A percentile compares a stretch with the other conserved stretches of the same genome.
These are phyloP conservation scores for Desmophyllum pertusum DNA, from an alignment of 92 coral and sea anemone genomes.

Conservation along the genomic window DNA sequence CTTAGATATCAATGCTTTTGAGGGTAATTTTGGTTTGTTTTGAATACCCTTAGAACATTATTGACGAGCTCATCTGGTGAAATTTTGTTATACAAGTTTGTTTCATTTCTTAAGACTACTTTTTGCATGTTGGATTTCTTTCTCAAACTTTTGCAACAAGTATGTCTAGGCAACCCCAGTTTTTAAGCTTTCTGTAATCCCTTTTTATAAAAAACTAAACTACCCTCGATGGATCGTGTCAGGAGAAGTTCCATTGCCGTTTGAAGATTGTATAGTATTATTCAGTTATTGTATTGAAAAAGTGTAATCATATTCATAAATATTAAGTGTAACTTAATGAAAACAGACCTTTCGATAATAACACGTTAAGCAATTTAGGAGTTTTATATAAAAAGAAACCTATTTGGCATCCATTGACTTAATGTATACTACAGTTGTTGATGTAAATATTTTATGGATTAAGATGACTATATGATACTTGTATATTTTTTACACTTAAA, in stretches of 20 bases:
- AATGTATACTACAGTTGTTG: constrained; percentile 45
- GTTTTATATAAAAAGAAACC: constrained; percentile 40
- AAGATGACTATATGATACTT: constrained; percentile 55
- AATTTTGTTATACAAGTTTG: not conserved
- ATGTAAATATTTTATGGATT: constrained; percentile 57
- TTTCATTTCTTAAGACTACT: not conserved
- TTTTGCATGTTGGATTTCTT: constrained; percentile 29
- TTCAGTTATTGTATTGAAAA: constrained; percentile 16
- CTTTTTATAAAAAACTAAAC: not conserved
- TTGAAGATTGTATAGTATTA: constrained; percentile 37
- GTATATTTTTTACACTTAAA: constrained; percentile 57
- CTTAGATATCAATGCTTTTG: not conserved
- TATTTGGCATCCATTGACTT: constrained; percentile 29
- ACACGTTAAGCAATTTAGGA: constrained; percentile 29
- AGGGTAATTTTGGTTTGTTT: not conserved
- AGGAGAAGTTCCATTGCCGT: not conserved
- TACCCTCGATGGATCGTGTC: not conserved
- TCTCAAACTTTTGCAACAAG: not conserved
- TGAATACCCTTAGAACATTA: not conserved
- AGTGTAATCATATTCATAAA: constrained; percentile 44
- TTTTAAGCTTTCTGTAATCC: constrained; percentile 11
- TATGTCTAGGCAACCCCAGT: not conserved
- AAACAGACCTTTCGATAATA: constrained; percentile 15
- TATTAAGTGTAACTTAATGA: constrained; percentile 45
- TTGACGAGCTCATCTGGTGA: not conserved